Base-by-base conservation (phyloP, 64 coral and sea anemone genomes). In the Montipora capricornis region DNA sequence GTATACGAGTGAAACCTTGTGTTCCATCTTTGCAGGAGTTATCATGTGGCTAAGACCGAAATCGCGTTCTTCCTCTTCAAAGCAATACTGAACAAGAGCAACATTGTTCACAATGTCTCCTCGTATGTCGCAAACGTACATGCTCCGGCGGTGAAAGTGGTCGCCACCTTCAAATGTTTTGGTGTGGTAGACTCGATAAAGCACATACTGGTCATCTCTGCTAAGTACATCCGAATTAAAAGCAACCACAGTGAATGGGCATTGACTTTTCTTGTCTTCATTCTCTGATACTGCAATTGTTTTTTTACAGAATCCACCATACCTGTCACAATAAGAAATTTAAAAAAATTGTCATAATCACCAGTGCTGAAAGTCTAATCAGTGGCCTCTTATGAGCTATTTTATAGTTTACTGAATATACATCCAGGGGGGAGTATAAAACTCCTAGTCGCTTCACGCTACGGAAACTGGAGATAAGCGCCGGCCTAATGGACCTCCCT, bases 41-140 rank as follows among this genome's bases (percentile, higher is more conserved):
- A 13, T 16, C 16, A 10, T 62, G 57, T 13, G 80, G 80, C 55
- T 82, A 4, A 46, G 37, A 46, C 11, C 29, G 13, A 76, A 45
- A 14, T 60, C 4, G 1, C 8, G 20, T 14, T 24, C 49, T 16
- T 81, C 19, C 6, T 61, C 52, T 12, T 81, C 53, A 20, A 55
- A 13, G 8, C 17, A n/a, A 37, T 60, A 51, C 6, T 81, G 49
- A 8, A 81, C 5, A 55, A 81, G 4, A 3, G 57, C 80, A 8
- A 82, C 55, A 44, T 82, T 82, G 57, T 82, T 82, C 11, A 66
- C 50, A 82, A 64, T 82, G 53, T 82, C 80, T 29, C 20, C 26
- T 82, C 80, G 24, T 82, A n/a, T 8, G 26, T 82, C 80, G 0
- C 20, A 29, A 9, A 82, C 55, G 80, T 82, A 29, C 20, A 82